phyloP scores from a whole-genome alignment of 2,113 vertebrate genomes.

The Gymnarchus niloticus region DNA sequence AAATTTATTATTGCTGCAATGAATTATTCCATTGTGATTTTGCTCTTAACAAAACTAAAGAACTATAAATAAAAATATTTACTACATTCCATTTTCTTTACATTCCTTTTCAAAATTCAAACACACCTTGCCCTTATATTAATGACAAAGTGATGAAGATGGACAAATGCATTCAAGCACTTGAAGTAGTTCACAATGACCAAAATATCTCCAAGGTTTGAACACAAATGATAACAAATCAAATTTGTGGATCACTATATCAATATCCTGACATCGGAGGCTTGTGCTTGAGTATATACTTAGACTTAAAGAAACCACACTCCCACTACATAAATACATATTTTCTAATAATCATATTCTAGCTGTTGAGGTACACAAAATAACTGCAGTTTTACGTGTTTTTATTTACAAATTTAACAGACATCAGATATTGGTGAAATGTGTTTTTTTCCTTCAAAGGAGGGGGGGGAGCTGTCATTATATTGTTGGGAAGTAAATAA shows the following conservation, averaged over 20 bases:
- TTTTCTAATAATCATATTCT: background rate
- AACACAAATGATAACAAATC: background rate
- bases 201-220: background rate
- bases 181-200: background rate
- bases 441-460: background rate
- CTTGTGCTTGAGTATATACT: background rate
- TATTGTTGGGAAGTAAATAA: background rate
- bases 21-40: background rate
- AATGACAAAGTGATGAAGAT: background rate
- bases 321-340: background rate
- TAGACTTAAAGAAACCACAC: background rate
- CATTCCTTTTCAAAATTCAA: background rate
- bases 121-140: background rate
- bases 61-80: background rate
- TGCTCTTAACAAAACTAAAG: background rate
- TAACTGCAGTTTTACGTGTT: background rate
- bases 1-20: conserved; percentile 24
- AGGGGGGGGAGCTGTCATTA: background rate
- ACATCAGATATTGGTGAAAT: background rate
- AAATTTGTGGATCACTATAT: background rate
- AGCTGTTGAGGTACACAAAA: background rate
- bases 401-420: background rate
- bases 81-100: conserved; percentile 12
- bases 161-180: background rate
- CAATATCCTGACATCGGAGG: background rate